Percentiles rank a stretch among this genome's conserved stretches.
These are phyloP conservation scores for Callosobruchus maculatus DNA, from an alignment of 2,888 invertebrate genomes.

Conservation along the genomic window DNA sequence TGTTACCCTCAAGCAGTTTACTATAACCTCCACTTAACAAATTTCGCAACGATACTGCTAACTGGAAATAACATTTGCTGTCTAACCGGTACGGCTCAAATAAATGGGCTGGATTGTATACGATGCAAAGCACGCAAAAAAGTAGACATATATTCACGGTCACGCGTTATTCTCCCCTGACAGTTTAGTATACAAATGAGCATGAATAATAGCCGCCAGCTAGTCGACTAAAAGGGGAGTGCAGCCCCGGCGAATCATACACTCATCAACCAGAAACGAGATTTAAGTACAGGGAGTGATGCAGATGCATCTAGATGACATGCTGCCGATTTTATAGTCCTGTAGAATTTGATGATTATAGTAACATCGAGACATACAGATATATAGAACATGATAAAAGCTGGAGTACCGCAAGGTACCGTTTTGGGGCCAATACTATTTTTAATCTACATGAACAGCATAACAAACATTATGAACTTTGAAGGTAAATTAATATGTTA, in stretches of 20 bases:
- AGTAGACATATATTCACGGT: background rate
- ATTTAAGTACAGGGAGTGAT: background rate
- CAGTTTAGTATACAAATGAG: background rate
- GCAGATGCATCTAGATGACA: background rate
- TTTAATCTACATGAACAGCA: too few species aligned
- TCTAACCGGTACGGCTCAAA: background rate
- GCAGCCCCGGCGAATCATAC: background rate
- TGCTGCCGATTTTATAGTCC: background rate
- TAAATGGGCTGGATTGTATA: background rate
- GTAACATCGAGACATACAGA: too few species aligned
- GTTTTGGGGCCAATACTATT: too few species aligned
- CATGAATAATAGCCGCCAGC: background rate
- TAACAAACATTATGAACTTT: too few species aligned
- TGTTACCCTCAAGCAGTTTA: too few species aligned
- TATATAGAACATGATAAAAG: too few species aligned
- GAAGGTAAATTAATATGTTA: too few species aligned
- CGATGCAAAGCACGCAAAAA: background rate
- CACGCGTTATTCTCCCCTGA: background rate
- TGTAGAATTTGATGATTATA: background rate
- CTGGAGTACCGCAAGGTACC: too few species aligned
- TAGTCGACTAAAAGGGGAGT: background rate
- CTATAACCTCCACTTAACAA: too few species aligned
- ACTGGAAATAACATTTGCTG: too few species aligned
- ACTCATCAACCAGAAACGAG: background rate
- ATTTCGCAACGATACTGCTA: too few species aligned